Base-by-base conservation (phyloP, 2,113 vertebrate species). In the Tachycineta bicolor region DNA sequence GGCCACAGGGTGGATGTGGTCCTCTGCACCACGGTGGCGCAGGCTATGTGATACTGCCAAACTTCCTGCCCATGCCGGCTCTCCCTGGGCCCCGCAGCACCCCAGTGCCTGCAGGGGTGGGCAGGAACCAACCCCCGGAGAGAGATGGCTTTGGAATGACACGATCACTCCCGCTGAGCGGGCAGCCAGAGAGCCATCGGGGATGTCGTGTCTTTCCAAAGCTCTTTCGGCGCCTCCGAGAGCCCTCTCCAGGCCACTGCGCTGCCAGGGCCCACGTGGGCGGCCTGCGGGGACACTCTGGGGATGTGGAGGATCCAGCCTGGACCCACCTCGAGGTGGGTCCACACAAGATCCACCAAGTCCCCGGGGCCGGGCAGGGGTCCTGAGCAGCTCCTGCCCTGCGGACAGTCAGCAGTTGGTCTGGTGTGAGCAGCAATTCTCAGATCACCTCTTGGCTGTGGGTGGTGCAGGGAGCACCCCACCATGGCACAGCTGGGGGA, bases 161-260 rank as follows among this genome's bases (percentile, higher is more conserved):
- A 99, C 99, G 99, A 99, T 99, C 99, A 99, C 99, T 99, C 99
- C 99, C 99, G 99, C 98, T 99, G 99, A 98, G 99, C 98, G 37
- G 98, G 92, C 94, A 96, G 95, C 83, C 81, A 82, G 86, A 97
- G 96, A 91, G 98, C 98, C 99, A 99, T 99, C 99, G 99, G 99
- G 99, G 99, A 99, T 98, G 97, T 98, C 99, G 99, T 99, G 99
- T 99, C 99, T 99, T 98, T 98, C 98, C 99, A 97, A 98, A 98
- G 98, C 98, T 96, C 97, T 98, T 98, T 98, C 97, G 3, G 91
- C 31, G 5, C 86, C 97, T 87, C 71, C 46, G 41, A 28, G n/a
- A 93, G 68, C 52, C 39, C 22, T 47, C 18, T 41, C 19, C 6
- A 5, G 26, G 39, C 49, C 1, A 1, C 81, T 9, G 9, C 0